These are phyloP conservation scores for Pyrocephalus nanus DNA, from an alignment of 2,797 vertebrate genomes.

Conservation along the genomic window DNA sequence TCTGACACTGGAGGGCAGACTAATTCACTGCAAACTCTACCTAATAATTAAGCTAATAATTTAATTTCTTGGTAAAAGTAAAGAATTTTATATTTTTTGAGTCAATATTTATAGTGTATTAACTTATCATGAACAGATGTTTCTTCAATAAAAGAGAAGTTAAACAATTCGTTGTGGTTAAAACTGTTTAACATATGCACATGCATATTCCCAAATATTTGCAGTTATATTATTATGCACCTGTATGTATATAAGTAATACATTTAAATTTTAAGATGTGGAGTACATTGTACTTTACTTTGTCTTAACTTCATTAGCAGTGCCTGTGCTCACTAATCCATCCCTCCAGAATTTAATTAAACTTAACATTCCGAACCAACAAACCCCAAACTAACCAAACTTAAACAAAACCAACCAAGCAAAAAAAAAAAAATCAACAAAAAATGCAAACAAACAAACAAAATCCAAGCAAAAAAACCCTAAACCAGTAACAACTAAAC, in stretches of 20 bases:
- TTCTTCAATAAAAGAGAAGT: neutral
- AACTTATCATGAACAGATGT: neutral
- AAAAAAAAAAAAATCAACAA: neutral
- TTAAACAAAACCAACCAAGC: neutral
- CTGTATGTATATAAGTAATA: neutral
- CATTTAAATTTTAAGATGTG: neutral
- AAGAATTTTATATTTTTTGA: neutral
- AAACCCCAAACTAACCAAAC: neutral
- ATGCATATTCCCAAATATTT: neutral
- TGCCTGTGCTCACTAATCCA: neutral
- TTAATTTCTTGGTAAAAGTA: neutral
- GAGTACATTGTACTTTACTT: neutral
- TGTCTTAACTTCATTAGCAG: neutral
- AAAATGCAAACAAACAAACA: neutral
- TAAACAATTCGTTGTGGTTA: neutral
- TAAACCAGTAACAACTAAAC: neutral
- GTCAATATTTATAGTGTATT: neutral
- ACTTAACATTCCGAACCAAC: neutral
- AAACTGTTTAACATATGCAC: neutral
- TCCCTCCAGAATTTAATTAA: neutral
- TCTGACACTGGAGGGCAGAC: neutral
- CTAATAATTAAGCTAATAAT: neutral
- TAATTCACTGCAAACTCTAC: neutral
- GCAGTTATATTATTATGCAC: neutral
- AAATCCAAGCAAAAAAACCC: neutral